Conservation (phyloP, 2,888 invertebrate species). For the Cantharis lateralis region DNA sequence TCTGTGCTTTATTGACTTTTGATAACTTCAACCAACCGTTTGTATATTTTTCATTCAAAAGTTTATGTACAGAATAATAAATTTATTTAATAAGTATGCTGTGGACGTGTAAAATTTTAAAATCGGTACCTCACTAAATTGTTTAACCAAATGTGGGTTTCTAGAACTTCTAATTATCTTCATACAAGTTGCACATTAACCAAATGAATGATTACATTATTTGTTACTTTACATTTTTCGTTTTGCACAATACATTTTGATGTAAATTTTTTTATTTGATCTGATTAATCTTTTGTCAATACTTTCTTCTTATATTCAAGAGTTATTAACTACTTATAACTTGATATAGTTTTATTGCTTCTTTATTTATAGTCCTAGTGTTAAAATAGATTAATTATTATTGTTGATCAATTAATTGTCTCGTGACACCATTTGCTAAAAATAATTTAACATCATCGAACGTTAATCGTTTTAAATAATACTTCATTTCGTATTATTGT, state of each 20-base stretch:
- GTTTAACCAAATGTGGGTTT: background rate
- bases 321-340: background rate
- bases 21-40: background rate
- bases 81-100: background rate
- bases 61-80: background rate
- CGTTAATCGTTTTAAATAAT: background rate
- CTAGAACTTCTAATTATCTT: slow-evolving; percentile 1
- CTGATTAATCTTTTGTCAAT: background rate
- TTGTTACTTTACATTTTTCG: background rate
- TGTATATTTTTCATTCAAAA: background rate
- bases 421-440: background rate
- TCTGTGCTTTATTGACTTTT: background rate
- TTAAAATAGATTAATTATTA: background rate
- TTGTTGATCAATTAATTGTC: background rate
- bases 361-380: background rate
- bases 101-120: background rate
- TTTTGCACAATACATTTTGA: background rate
- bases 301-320: background rate
- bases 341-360: background rate
- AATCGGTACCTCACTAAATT: background rate
- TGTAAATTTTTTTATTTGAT: background rate
- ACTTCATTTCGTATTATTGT: background rate
- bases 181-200: background rate
- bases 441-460: background rate
- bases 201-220: background rate